Conservation (phyloP, 37 sponge, comb jelly and placozoan genomes). For the Aphrocallistes beatrix region DNA sequence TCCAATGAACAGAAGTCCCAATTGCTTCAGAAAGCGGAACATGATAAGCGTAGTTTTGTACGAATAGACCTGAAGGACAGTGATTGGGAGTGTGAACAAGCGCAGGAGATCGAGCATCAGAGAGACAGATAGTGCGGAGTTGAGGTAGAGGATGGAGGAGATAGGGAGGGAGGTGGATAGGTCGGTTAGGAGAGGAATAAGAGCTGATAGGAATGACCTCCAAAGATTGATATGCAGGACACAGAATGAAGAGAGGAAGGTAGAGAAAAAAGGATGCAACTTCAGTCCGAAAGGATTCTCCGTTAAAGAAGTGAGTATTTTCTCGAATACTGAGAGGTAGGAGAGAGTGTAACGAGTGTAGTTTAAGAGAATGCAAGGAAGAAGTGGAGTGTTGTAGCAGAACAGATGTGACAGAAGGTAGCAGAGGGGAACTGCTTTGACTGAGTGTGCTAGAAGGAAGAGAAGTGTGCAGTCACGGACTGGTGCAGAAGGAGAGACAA, state of each 20-base stretch:
- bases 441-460: not conserved
- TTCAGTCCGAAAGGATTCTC: not conserved
- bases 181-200: not conserved
- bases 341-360: not conserved
- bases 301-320: not conserved
- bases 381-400: not conserved
- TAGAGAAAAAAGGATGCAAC: not conserved
- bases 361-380: not conserved
- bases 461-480: not conserved
- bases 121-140: not conserved
- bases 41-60: not conserved
- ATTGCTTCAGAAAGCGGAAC: not conserved
- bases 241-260: conserved; percentile 4
- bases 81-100: not conserved
- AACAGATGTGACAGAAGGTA: not conserved
- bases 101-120: not conserved
- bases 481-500: not conserved
- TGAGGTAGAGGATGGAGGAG: not conserved
- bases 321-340: not conserved
- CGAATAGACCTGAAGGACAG: not conserved
- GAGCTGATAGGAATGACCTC: not conserved
- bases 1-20: not conserved
- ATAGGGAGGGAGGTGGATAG: not conserved
- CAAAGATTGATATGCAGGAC: not conserved
- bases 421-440: not conserved